Base-by-base conservation (phyloP, 2,113 vertebrate species). In the Plectropomus leopardus region DNA sequence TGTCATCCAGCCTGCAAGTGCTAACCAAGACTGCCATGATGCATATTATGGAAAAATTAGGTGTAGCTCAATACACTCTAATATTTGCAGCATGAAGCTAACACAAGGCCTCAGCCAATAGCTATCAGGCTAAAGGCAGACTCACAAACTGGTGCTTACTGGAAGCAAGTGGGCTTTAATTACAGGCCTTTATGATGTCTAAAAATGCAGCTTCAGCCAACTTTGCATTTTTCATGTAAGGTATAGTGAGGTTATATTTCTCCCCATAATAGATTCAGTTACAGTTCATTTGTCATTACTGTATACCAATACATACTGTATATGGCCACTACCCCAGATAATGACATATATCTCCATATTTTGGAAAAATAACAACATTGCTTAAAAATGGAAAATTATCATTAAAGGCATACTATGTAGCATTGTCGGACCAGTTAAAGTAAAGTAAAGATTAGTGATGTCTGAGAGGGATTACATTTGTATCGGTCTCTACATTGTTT, bases 211-310 rank as follows among this genome's bases (percentile, higher is more conserved):
- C n/a, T 48, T 32, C 32, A n/a, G 44, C 36, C 59, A 40, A 59
- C 45, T 65, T 4, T 11, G 59, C 3, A 54, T 61, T 28, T 21
- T 47, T 21, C 58, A 44, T 55, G 21, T 76, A 36, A 44, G 32
- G 68, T 32, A 30, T 53, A 71, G 30, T 57, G 51, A 70, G n/a
- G 64, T 71, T 71, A 30, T 73, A 84, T 81, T 53, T 77, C 32
- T n/a, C 30, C 54, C 14, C 6, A 36, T 1, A 21, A 60, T 24
- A 23, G 30, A 67, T 59, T 24, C 32, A 17, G 32, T 50, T 61
- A 64, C 34, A 40, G 21, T 14, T 66, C 36, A 19, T 28, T 17
- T 32, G 32, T 50, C 44, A 15, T 9, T 16, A n/a, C 28, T 48
- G 42, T n/a, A 44, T 42, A 21, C 8, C 0, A 26, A 73, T n/a